phyloP scores from a whole-genome alignment of 2,888 invertebrate species.

The Hylaea fasciaria region DNA sequence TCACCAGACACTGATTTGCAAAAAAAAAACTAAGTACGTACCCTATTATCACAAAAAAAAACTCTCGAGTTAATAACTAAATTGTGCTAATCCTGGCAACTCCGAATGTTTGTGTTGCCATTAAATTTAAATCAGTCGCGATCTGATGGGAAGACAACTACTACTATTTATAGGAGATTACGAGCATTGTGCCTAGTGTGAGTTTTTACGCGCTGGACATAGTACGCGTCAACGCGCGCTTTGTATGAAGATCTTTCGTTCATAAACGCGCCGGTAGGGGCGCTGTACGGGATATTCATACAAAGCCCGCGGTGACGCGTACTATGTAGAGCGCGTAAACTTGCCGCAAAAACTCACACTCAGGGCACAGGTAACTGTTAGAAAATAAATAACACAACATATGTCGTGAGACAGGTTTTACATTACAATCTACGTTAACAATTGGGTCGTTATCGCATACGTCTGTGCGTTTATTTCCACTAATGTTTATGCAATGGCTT shows the following conservation, averaged over 20 bases:
- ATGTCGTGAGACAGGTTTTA: constrained; percentile 82
- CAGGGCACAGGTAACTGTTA: constrained; percentile 60
- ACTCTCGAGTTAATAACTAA: constrained; percentile 70
- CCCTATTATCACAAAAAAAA: constrained; percentile 81
- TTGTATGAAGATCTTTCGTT: too few species aligned
- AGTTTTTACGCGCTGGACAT: too few species aligned
- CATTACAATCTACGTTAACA: constrained; percentile 44
- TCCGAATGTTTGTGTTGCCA: constrained; percentile 55
- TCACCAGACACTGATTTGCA: constrained; percentile 48
- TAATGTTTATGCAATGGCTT: background rate
- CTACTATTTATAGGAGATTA: constrained; percentile 50
- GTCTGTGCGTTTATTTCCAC: constrained; percentile 10
- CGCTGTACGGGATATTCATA: too few species aligned
- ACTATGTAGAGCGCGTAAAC: too few species aligned
- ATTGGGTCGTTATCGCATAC: constrained; percentile 44
- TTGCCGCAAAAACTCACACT: too few species aligned
- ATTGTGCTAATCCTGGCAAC: constrained; percentile 74
- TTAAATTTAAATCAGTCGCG: constrained; percentile 60
- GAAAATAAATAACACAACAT: constrained; percentile 77
- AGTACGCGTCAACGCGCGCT: too few species aligned
- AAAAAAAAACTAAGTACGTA: constrained; percentile 68
- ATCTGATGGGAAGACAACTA: constrained; percentile 80
- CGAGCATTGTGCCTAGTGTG: too few species aligned
- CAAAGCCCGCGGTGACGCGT: too few species aligned
- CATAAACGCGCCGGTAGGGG: too few species aligned